phyloP scores from a whole-genome alignment of 2,888 invertebrate genomes.

The Tenthredo amoena region DNA sequence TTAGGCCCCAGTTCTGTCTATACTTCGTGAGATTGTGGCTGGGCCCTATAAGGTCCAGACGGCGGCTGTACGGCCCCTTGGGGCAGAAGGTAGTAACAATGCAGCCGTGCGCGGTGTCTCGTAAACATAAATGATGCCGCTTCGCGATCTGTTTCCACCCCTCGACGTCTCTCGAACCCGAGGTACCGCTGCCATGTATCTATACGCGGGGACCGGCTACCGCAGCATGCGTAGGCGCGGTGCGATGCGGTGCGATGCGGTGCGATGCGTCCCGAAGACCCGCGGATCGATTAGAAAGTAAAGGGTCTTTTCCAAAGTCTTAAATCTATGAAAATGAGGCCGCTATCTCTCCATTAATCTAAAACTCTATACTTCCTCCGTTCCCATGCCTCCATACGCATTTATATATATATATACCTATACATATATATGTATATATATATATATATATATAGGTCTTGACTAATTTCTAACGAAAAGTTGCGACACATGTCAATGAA shows the following conservation, averaged over 20 bases:
- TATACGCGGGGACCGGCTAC: constrained; percentile 52
- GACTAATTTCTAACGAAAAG: constrained; percentile 8
- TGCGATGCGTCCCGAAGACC: background rate
- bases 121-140: constrained; percentile 77
- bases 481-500: constrained; percentile 33
- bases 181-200: constrained; percentile 71
- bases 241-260: background rate
- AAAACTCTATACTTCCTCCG: background rate
- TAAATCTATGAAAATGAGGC: constrained; percentile 37
- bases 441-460: background rate
- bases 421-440: no score
- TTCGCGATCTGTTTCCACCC: constrained; percentile 62
- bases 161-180: constrained; percentile 1
- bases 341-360: constrained; percentile 32
- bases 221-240: constrained; percentile 2
- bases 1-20: constrained; percentile 51
- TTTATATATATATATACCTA: background rate
- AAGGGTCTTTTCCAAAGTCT: constrained; percentile 16
- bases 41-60: constrained; percentile 72
- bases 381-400: background rate
- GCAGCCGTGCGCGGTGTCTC: constrained; percentile 68
- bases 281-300: constrained; percentile 39
- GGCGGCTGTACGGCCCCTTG: constrained; percentile 69
- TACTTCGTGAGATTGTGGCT: constrained; percentile 60
- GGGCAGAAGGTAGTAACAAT: constrained; percentile 60